phyloP scores from a whole-genome alignment of 2,888 invertebrate species.

The Apotomis capreana region DNA sequence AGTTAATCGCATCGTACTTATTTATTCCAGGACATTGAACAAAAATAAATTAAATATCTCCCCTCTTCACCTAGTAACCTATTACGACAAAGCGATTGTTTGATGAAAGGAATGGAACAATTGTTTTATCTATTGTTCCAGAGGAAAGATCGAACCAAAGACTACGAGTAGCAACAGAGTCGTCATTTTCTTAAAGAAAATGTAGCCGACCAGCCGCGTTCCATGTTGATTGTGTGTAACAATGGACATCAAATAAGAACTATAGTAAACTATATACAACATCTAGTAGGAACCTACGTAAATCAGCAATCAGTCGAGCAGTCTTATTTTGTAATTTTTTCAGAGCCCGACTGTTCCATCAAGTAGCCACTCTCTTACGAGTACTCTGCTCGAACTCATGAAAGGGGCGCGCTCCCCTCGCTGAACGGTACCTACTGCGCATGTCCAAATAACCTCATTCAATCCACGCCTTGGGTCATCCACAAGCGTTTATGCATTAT shows the following conservation, averaged over 20 bases:
- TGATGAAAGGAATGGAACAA: slow-evolving; percentile 19
- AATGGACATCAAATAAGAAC: too few relatives aligned
- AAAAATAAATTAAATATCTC: neutral
- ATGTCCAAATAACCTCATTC: slow-evolving; percentile 79
- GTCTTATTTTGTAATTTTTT: too few relatives aligned
- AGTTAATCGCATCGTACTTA: too few relatives aligned
- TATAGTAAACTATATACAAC: too few relatives aligned
- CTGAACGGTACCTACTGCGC: slow-evolving; percentile 60
- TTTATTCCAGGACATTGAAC: neutral
- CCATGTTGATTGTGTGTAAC: too few relatives aligned
- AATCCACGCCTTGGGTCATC: slow-evolving; percentile 75
- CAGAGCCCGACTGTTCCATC: too few relatives aligned
- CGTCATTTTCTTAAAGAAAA: too few relatives aligned
- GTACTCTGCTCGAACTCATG: neutral
- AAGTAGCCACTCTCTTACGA: too few relatives aligned
- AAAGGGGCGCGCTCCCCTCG: slow-evolving; percentile 44
- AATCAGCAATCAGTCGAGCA: too few relatives aligned
- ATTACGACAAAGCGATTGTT: slow-evolving; percentile 18
- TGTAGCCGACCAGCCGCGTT: too few relatives aligned
- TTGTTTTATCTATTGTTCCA: slow-evolving; percentile 36
- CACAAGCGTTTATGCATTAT: slow-evolving; percentile 63
- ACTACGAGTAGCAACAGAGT: too few relatives aligned
- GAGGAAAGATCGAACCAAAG: slow-evolving; percentile 3
- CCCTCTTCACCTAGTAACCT: slow-evolving; percentile 24
- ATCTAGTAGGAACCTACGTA: too few relatives aligned